These are phyloP conservation scores for Petrocephalus sullivani DNA, from an alignment of 2,797 vertebrate genomes.

Conservation along the genomic window DNA sequence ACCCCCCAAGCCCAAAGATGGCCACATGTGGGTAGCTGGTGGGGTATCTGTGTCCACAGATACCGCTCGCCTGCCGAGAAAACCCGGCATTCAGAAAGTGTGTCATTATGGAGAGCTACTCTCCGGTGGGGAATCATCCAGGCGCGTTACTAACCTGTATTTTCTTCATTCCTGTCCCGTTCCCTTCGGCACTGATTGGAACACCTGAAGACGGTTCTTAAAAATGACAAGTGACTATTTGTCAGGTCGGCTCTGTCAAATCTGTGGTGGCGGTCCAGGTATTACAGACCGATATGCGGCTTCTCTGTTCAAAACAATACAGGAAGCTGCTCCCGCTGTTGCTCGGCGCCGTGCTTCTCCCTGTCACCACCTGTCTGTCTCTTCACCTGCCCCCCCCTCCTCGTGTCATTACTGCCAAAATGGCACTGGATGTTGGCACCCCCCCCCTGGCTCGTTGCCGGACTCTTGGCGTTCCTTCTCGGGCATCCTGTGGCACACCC, in stretches of 20 bases:
- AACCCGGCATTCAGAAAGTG: neutral
- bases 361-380: neutral
- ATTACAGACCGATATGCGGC: neutral
- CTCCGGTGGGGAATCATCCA: neutral
- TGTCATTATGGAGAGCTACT: neutral
- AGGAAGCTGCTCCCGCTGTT: neutral
- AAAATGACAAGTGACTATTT: conserved; percentile 18
- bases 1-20: neutral
- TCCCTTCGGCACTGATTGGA: neutral
- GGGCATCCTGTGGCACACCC: neutral
- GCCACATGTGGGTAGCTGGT: neutral
- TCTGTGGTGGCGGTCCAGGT: neutral
- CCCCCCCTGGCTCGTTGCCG: neutral
- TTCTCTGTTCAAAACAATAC: neutral
- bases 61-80: neutral
- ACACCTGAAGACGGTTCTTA: neutral
- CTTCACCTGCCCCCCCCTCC: neutral
- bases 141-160: neutral
- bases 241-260: neutral
- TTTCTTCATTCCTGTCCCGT: neutral
- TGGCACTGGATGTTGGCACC: neutral
- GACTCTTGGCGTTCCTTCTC: neutral
- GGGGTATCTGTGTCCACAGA: neutral
- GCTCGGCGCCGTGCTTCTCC: neutral
- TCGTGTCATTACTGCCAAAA: neutral